A percentile compares a stretch with the other conserved stretches of the same genome.
These are phyloP conservation scores for Ivindomyrus marchei DNA, from an alignment of 2,113 vertebrate species.

Conservation along the genomic window DNA sequence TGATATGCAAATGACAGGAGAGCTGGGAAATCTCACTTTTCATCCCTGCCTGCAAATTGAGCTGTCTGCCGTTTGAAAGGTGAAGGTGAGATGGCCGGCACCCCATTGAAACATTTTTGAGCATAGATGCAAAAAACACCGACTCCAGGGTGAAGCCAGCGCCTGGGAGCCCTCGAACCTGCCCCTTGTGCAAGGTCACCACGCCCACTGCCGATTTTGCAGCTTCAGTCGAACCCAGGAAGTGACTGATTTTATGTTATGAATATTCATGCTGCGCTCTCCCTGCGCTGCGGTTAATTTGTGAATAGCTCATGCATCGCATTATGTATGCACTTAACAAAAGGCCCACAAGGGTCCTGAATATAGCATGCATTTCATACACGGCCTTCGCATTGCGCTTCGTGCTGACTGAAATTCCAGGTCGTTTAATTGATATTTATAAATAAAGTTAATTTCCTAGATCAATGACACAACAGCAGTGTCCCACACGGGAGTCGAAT, in stretches of 20 bases:
- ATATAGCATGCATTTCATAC: not conserved
- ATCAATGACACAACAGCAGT: not conserved
- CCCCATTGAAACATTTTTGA: not conserved
- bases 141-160: not conserved
- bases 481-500: not conserved
- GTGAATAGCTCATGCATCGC: conserved; percentile 4
- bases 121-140: not conserved
- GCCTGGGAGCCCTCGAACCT: not conserved
- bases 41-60: conserved; percentile 19
- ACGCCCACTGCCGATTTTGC: not conserved
- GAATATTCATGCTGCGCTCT: not conserved
- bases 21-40: conserved; percentile 29
- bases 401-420: not conserved
- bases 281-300: not conserved
- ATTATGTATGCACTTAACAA: conserved; percentile 6
- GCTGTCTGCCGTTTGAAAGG: not conserved
- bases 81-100: not conserved
- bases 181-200: not conserved
- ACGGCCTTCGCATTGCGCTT: too few species aligned
- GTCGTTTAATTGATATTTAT: conserved; percentile 8
- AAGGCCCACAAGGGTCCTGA: not conserved
- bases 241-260: not conserved
- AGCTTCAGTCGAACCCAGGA: not conserved
- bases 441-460: not conserved
- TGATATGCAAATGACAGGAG: conserved; percentile 23